A percentile compares a stretch with the other conserved stretches of the same genome.
phyloP scores from a whole-genome alignment of 2,113 vertebrate genomes.

The Nanorana parkeri region DNA sequence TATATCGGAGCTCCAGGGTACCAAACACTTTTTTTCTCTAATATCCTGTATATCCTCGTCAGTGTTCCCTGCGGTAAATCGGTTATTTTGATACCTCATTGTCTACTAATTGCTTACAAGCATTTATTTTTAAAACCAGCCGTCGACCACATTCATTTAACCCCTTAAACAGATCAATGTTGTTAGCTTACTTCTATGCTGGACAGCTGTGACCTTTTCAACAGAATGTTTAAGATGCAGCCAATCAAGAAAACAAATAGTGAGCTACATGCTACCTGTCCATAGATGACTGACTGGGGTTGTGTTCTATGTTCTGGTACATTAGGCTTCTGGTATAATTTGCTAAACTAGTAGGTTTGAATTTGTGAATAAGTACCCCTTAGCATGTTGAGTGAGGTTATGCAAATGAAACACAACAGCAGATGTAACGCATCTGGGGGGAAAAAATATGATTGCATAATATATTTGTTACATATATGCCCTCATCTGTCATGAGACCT shows the following conservation, averaged over 20 bases:
- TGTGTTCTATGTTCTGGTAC: constrained; percentile 7
- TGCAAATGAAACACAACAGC: too few relatives aligned
- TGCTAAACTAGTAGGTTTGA: constrained; percentile 11
- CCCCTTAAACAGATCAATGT: neutral
- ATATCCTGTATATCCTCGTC: too few relatives aligned
- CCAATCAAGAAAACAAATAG: constrained; percentile 28
- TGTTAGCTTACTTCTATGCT: neutral
- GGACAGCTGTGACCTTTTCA: constrained; percentile 25
- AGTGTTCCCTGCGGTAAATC: too few relatives aligned
- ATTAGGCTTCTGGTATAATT: constrained; percentile 10
- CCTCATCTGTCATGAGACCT: too few relatives aligned
- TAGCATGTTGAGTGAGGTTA: too few relatives aligned
- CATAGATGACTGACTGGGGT: neutral
- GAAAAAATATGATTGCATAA: too few relatives aligned
- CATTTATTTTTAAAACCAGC: neutral
- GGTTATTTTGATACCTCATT: too few relatives aligned
- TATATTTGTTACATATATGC: too few relatives aligned
- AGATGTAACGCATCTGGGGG: too few relatives aligned
- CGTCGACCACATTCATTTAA: constrained; percentile 21
- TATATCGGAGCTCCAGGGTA: too few relatives aligned
- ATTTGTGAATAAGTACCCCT: neutral
- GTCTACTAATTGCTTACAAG: too few relatives aligned
- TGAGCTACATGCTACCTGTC: neutral
- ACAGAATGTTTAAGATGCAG: neutral
- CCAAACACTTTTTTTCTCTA: too few relatives aligned